phyloP scores from a whole-genome alignment of 2,888 invertebrate species.

The Perizoma affinitatum region DNA sequence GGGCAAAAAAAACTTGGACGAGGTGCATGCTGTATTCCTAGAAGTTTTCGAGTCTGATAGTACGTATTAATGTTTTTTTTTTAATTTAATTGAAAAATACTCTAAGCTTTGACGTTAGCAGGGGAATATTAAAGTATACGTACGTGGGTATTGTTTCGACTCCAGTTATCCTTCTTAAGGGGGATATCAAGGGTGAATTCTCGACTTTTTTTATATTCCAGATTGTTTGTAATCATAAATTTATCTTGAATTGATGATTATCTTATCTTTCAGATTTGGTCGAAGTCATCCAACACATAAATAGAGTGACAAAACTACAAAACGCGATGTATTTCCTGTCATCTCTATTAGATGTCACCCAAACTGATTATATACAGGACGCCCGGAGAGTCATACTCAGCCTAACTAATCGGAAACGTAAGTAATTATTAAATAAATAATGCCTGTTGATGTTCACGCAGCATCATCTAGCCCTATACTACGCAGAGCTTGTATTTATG shows the following conservation, averaged over 20 bases:
- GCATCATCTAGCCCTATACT: too few relatives aligned
- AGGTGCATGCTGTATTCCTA: conserved; percentile 45
- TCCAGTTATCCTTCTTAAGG: too few relatives aligned
- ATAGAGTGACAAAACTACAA: conserved; percentile 52
- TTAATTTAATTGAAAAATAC: conserved; percentile 16
- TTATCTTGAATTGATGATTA: too few relatives aligned
- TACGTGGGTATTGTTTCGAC: too few relatives aligned
- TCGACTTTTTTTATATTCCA: too few relatives aligned
- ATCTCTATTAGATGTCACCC: conserved; percentile 55
- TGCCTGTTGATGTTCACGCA: too few relatives aligned
- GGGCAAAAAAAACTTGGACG: conserved; percentile 42
- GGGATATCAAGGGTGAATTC: too few relatives aligned
- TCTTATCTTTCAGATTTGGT: conserved; percentile 48
- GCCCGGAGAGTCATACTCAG: conserved; percentile 44
- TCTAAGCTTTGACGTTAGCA: too few relatives aligned
- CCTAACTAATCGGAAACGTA: conserved; percentile 51
- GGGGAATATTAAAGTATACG: too few relatives aligned
- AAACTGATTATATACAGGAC: conserved; percentile 47
- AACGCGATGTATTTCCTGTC: conserved; percentile 57
- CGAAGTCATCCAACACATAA: conserved; percentile 49
- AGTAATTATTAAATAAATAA: conserved; percentile 38
- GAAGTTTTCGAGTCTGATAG: conserved; percentile 52
- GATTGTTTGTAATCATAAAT: too few relatives aligned
- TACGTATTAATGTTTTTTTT: conserved; percentile 52
- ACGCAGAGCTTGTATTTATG: too few relatives aligned